Evolutionary conservation across 1,140 invertebrate genomes (phyloP), one percentile per base, ranked within the genome.

Genomic region (Lerema accius): DNA sequence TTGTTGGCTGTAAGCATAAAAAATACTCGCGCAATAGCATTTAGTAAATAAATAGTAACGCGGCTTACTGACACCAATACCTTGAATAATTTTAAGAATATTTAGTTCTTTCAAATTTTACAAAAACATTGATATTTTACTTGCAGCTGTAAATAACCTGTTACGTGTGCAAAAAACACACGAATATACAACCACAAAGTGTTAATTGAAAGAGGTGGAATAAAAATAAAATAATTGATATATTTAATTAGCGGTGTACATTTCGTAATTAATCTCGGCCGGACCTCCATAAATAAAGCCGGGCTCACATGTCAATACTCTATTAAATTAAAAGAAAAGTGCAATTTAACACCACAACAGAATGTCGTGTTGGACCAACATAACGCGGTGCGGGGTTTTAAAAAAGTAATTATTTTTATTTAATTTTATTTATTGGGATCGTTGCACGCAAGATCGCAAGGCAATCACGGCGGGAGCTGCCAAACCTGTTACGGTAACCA

Each of bases 361-460:
- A 66, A 63, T 84, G 76, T 67, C 81, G 81, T 84, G 76, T 74
- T 75, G 71, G 50, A 60, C 58, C 75, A 73, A 80, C 77, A 83
- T 83, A 80, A 80, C 74, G 68, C 67, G 59, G 56, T 42, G 51
- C 19, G 59, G 46, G 61, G 40, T 67, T 67, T 64, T 73, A 75
- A 76, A 77, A 69, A 76, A 76, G 76, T 80, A 82, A 82, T 82
- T 84, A 81, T 82, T 82, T 82, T 82, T 80, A 78, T 84, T 84
- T 78, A 82, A 84, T 86, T 83, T 84, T 80, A 80, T 84, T 84
- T 84, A 82, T 82, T 79, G 76, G 64, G 67, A 74, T 61, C 66
- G 58, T 55, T 63, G 68, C 83, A 86, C 81, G 83, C 80, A 71
- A 85, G 63, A 64, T 64, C 63, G 39, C 55, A 63, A 65, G 64